Evolutionary conservation across 2,797 vertebrate species (phyloP).

Genomic region (Neopelma chrysocephalum): DNA sequence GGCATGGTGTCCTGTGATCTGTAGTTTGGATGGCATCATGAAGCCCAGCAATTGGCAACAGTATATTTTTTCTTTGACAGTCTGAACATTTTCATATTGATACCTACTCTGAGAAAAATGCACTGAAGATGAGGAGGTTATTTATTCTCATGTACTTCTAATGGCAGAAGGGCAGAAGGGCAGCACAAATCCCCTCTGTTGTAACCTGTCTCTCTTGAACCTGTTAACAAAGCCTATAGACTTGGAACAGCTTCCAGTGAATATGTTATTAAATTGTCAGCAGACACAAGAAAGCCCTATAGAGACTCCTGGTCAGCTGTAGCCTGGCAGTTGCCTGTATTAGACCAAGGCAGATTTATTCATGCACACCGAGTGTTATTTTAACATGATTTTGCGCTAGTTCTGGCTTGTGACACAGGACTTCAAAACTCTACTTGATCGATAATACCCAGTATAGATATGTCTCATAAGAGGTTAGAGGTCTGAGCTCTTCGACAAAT

Average conservation of each 20-base stretch:
- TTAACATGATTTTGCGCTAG: neutral
- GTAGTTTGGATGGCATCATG: neutral
- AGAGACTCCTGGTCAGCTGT: neutral
- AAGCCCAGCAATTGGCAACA: neutral
- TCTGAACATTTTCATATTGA: neutral
- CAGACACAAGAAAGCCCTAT: neutral
- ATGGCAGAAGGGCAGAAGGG: neutral
- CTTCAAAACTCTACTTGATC: neutral
- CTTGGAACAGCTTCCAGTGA: neutral
- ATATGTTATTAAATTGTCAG: neutral
- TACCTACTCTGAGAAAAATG: neutral
- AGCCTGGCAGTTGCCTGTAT: neutral
- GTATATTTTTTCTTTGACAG: neutral
- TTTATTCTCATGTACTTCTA: neutral
- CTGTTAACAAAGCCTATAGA: neutral
- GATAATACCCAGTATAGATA: neutral
- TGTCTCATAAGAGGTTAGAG: neutral
- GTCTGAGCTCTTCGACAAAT: neutral
- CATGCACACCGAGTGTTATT: accelerated
- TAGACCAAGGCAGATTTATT: neutral
- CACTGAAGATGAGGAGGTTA: neutral
- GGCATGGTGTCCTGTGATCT: neutral
- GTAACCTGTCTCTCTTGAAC: neutral
- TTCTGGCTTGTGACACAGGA: neutral
- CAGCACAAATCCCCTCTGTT: neutral